These are phyloP conservation scores for Cryptotis parvus DNA, from an alignment of 2,113 vertebrate species.

Conservation along the genomic window DNA sequence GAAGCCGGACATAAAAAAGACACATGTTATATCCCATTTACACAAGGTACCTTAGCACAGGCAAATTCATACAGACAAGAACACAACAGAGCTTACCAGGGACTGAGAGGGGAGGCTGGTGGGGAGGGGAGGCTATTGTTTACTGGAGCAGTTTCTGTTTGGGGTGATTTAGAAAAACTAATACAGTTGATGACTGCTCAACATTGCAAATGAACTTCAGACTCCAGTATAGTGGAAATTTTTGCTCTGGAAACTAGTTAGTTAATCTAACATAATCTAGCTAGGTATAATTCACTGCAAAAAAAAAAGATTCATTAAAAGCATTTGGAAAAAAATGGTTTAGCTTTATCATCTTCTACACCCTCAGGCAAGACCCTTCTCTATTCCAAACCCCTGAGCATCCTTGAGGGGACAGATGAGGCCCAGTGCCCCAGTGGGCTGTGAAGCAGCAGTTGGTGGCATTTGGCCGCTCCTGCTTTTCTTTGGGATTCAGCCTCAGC, in stretches of 20 bases:
- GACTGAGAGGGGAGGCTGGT: neutral
- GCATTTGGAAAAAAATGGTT: neutral
- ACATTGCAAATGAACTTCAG: neutral
- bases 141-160: neutral
- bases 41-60: too few species aligned
- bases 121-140: too few species aligned
- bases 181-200: neutral
- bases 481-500: neutral
- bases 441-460: neutral
- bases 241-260: neutral
- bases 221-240: neutral
- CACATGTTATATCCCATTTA: neutral
- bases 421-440: neutral
- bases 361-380: conserved; percentile 6
- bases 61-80: neutral
- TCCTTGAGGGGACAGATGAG: neutral
- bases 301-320: neutral
- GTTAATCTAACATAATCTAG: neutral
- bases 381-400: neutral
- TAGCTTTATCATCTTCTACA: neutral
- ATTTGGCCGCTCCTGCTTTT: conserved; percentile 26
- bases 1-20: neutral
- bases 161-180: neutral
- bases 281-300: neutral
- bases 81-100: neutral